These are phyloP conservation scores for Agriopis aurantiaria DNA, from an alignment of 2,888 invertebrate species.

Conservation along the genomic window DNA sequence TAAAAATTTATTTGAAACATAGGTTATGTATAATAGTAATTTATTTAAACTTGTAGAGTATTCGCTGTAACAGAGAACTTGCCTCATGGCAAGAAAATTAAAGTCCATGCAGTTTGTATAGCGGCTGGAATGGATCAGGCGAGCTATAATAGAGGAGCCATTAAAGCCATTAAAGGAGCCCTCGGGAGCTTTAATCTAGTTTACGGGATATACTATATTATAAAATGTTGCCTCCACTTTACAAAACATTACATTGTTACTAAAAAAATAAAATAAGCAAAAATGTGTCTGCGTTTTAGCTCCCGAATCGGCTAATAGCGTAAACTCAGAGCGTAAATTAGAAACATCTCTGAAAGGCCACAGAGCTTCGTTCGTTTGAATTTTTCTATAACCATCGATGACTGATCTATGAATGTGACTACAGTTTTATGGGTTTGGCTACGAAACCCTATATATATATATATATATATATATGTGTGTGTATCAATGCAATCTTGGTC, in stretches of 20 bases:
- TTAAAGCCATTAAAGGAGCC: slow-evolving; percentile 18
- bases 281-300: background rate
- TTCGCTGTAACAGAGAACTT: background rate
- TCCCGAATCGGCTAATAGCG: background rate
- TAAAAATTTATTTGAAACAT: no score
- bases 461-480: no score
- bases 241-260: background rate
- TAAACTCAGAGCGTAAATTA: no score
- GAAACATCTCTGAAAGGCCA: no score
- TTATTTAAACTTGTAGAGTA: background rate
- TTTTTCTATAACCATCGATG: no score
- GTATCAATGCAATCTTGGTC: no score
- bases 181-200: slow-evolving; percentile 24
- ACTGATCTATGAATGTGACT: no score
- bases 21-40: no score
- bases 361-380: no score
- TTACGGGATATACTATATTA: slow-evolving; percentile 14
- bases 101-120: slow-evolving; percentile 10
- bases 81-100: slow-evolving; percentile 11
- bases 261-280: no score
- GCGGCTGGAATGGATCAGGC: slow-evolving; percentile 9
- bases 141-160: slow-evolving; percentile 20
- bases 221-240: background rate
- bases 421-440: no score
- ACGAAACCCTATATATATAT: no score